Base-by-base conservation (phyloP, 2,113 vertebrate species). In the Petroica traversi region DNA sequence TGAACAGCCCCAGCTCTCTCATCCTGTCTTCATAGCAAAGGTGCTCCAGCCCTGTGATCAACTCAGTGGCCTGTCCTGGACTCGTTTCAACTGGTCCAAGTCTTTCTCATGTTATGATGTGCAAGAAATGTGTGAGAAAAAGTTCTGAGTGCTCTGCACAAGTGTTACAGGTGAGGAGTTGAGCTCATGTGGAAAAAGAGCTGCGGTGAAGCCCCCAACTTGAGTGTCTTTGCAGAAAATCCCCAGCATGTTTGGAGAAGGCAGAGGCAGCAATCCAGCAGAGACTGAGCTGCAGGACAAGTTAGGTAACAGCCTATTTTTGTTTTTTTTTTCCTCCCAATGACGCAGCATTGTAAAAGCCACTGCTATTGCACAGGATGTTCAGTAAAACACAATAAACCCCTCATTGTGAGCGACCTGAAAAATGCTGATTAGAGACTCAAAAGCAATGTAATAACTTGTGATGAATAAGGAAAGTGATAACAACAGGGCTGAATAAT, bases 361-460 rank as follows among this genome's bases (percentile, higher is more conserved):
- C 54, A 16, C 33, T 23, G 73, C 14, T 38, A 19, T 19, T 38
- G 28, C 6, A 5, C 55, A 67, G 38, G 64, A 28, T 45, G 25
- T 71, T 94, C 59, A 62, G 26, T 34, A 72, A 55, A 51, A 78
- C 40, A 58, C 40, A 55, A 79, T 45, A 66, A 12, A 66, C 33
- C 11, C 33, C 2, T 2, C 58, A 40, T n/a, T 43, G 64, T 74
- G 36, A 79, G 36, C 1, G 9, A 73, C 36, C 57, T 73, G 81
- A 78, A 93, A 93, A 93, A 85, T 48, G 36, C 40, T 82, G 69
- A 79, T 93, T 68, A 82, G 69, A 72, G 88, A 67, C 49, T 82
- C 77, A 57, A 85, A 88, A 63, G 62, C 71, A 76, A 18, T 29
- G 52, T 48, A 85, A 92, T 68, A 93, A 67, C 61, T 78, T 67